Evolutionary conservation across 2,113 vertebrate genomes (phyloP), one percentile per base, ranked within the genome.

Genomic region (Pterocles orientalis): DNA sequence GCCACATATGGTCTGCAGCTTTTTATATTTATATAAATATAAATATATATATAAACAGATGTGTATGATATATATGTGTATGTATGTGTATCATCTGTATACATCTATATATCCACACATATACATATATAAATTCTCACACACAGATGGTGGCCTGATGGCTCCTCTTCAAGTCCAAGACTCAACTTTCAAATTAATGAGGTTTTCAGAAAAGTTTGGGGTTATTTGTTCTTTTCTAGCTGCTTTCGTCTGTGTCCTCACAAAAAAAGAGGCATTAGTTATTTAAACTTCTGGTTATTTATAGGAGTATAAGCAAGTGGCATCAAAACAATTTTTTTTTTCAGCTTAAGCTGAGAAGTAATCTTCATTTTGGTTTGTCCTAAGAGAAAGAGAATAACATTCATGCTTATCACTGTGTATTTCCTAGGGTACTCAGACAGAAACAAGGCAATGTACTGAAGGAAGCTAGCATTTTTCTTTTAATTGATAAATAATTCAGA

Each of bases 401-500:
- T 76, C 48, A 47, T 64, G 10, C 45, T 85, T 68, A 45, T 58
- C 54, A 85, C 26, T 80, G 7, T 73, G 15, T 80, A 60, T 50
- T 93, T 91, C 54, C 41, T 69, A 36, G 19, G 16, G 2, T 86
- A 71, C 81, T 68, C 64, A 81, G 47, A 26, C 21, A 91, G 51
- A 70, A 92, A 80, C 13, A 88, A 91, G 18, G 15, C 41, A 76
- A 70, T 31, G 23, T 79, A 84, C 19, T 1, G 2, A 87, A 72
- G 41, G 19, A 86, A 91, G 29, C 12, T 79, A 65, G 26, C 47
- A 10, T 86, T 95, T 90, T 77, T 62, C 65, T 82, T 82, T 75
- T 48, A 87, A 48, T 31, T 76, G 48, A 66, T 90, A 90, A 96
- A 88, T 70, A 95, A 86, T 78, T 94, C 60, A 95, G 48, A 78